These are phyloP conservation scores for Diaphora mendica DNA, from an alignment of 2,888 invertebrate genomes.

Conservation along the genomic window DNA sequence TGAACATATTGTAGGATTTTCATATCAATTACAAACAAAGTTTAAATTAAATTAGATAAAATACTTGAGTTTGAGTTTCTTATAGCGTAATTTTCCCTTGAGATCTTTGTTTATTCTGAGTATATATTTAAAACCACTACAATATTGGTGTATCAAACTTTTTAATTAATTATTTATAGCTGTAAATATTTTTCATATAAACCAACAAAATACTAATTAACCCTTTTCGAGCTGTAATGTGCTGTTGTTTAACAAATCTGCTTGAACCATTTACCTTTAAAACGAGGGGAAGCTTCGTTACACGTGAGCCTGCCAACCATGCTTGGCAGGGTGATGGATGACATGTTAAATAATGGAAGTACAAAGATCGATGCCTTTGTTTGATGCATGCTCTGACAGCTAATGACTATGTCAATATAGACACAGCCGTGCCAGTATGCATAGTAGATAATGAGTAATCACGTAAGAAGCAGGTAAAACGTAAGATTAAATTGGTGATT, in stretches of 20 bases:
- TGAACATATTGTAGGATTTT: too few species aligned
- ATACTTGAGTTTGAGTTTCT: neutral
- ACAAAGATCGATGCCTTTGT: slow-evolving; percentile 5
- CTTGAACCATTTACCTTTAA: neutral
- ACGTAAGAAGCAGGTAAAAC: neutral
- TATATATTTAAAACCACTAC: neutral
- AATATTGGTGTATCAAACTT: neutral
- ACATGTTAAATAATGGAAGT: slow-evolving; percentile 7
- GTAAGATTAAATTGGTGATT: neutral
- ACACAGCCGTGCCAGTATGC: neutral
- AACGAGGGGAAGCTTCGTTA: neutral
- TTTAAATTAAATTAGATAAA: too few species aligned
- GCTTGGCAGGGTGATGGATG: slow-evolving; percentile 17
- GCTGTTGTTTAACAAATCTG: neutral
- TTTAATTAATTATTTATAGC: neutral
- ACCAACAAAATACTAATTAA: neutral
- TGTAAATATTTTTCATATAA: too few species aligned
- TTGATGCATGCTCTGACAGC: neutral
- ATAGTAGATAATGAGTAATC: neutral
- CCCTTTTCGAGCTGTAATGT: neutral
- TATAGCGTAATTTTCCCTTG: neutral
- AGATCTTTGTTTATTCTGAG: neutral
- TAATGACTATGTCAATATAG: slow-evolving; percentile 6
- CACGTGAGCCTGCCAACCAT: slow-evolving; percentile 5
- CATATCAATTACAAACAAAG: too few species aligned